Conservation (phyloP, 2,113 vertebrate genomes). For the Takifugu flavidus region DNA sequence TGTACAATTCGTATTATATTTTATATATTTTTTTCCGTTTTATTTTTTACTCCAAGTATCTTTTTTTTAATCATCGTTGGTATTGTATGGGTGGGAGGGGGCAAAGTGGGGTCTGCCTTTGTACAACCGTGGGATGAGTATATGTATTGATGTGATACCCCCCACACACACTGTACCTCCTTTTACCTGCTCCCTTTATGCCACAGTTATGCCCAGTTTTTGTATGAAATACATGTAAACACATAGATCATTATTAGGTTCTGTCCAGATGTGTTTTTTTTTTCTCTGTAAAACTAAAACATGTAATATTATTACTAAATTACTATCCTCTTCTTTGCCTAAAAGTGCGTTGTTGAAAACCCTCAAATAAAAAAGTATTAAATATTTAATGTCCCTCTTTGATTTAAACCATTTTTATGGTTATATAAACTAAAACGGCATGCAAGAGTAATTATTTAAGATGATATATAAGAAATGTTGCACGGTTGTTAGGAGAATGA, state of each 20-base stretch:
- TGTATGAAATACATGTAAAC: constrained; percentile 74
- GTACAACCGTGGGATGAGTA: constrained; percentile 66
- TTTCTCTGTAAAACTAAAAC: constrained; percentile 77
- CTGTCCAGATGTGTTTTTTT: constrained; percentile 68
- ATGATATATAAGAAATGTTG: too few relatives aligned
- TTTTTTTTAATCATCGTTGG: constrained; percentile 69
- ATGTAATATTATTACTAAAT: constrained; percentile 79
- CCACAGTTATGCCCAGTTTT: constrained; percentile 56
- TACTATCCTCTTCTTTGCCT: constrained; percentile 74
- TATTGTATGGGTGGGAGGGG: constrained; percentile 69
- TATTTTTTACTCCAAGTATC: constrained; percentile 72
- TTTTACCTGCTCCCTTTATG: constrained; percentile 51
- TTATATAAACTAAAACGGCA: not conserved
- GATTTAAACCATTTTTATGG: not conserved
- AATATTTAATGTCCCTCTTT: not conserved
- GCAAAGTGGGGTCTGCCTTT: constrained; percentile 49
- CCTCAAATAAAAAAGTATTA: constrained; percentile 52
- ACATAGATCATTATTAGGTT: constrained; percentile 74
- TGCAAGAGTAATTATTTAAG: too few relatives aligned
- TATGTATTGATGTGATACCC: constrained; percentile 70
- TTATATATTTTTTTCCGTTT: constrained; percentile 63
- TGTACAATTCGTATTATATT: constrained; percentile 81
- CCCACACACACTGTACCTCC: constrained; percentile 14
- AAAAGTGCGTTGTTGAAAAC: constrained; percentile 75
- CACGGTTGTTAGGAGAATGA: too few relatives aligned